Evolutionary conservation across 2,888 invertebrate genomes (phyloP), one percentile per base, ranked within the genome.

Genomic region (Acleris holmiana): DNA sequence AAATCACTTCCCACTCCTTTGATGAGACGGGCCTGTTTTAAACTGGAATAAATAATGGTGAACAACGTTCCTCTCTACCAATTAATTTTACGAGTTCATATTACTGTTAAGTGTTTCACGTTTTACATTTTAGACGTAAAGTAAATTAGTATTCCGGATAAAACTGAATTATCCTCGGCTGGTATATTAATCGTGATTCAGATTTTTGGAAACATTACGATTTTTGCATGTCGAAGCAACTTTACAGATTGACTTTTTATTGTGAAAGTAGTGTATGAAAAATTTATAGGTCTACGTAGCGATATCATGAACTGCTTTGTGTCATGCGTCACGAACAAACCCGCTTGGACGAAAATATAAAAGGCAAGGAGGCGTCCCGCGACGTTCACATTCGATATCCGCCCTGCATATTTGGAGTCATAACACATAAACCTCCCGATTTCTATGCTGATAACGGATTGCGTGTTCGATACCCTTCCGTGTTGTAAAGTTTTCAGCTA

Each of bases 401-500:
- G n/a, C 63, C 47, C 59, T 53, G 48, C 23, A 59, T 65, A 65
- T 59, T 65, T 59, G 49, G 54, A 59, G 54, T 59, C 64, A 65
- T 64, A 64, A 64, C 64, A 59, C 59, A 59, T 77, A 76, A 75
- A 74, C 73, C 73, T 73, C 77, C 79, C 78, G 77, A 84, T 85
- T 84, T 83, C 80, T 80, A 84, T 87, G 81, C 79, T 80, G 78
- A 82, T 75, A 77, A 77, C 74, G 73, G 82, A 76, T 90, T 77
- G 88, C 89, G 88, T 89, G 84, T 82, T 78, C 76, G 72, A 75
- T 79, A 75, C 84, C 81, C 84, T 88, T 89, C 82, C 89, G 87
- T 89, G 89, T 83, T 85, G 79, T 80, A 81, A 88, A 89, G 81
- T 88, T 90, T 89, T 84, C 84, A 83, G 80, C 78, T 78, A 76